These are phyloP conservation scores for Upupa epops DNA, from an alignment of 2,113 vertebrate species.

Conservation along the genomic window DNA sequence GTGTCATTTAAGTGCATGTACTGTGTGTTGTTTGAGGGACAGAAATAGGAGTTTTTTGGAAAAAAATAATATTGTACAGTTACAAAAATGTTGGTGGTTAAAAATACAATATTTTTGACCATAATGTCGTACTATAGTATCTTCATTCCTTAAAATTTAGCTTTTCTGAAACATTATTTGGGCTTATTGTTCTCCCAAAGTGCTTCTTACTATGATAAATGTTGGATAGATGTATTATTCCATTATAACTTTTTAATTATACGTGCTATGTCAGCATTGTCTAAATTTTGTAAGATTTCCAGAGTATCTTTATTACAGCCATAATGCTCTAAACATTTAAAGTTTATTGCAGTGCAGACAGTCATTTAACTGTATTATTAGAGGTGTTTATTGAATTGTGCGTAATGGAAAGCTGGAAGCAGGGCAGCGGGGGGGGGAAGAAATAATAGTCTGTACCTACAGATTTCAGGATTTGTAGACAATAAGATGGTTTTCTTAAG, in stretches of 20 bases:
- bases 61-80: constrained; percentile 66
- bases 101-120: constrained; percentile 78
- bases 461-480: background rate
- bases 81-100: constrained; percentile 74
- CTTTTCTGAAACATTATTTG: constrained; percentile 59
- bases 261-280: background rate
- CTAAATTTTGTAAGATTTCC: background rate
- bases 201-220: background rate
- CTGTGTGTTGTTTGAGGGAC: constrained; percentile 70
- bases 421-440: background rate
- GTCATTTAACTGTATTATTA: background rate
- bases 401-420: background rate
- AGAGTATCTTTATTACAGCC: background rate
- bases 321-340: background rate
- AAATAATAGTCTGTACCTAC: background rate
- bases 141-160: constrained; percentile 69
- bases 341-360: background rate
- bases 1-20: constrained; percentile 78
- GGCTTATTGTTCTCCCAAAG: constrained; percentile 11
- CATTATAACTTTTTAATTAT: background rate
- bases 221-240: background rate
- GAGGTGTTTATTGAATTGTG: background rate
- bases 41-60: constrained; percentile 24
- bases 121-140: constrained; percentile 67
- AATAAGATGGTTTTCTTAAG: background rate